phyloP scores from a whole-genome alignment of 1,140 invertebrate genomes.

The Paraescarpia echinospica region DNA sequence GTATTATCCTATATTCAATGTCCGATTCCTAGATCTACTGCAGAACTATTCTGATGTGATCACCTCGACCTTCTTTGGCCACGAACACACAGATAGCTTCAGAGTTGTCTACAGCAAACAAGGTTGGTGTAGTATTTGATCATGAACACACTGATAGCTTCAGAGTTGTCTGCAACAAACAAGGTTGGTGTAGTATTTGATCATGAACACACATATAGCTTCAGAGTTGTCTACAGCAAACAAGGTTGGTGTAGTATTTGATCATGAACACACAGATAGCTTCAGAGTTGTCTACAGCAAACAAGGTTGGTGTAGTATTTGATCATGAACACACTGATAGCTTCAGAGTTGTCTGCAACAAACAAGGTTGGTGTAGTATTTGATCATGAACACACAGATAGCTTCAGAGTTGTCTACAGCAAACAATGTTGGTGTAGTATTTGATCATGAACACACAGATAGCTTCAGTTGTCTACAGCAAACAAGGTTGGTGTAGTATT shows the following conservation, averaged over 20 bases:
- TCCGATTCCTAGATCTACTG: constrained; percentile 70
- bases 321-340: neutral
- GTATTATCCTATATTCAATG: constrained; percentile 48
- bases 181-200: constrained; percentile 35
- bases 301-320: constrained; percentile 35
- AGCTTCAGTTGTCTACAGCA: no score
- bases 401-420: no score
- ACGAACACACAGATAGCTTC: constrained; percentile 51
- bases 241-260: constrained; percentile 35
- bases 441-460: no score
- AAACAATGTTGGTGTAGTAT: no score
- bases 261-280: neutral
- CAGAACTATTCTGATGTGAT: constrained; percentile 52
- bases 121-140: constrained; percentile 33
- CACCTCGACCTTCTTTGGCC: constrained; percentile 44
- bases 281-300: constrained; percentile 39
- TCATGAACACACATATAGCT: neutral
- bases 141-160: constrained; percentile 17
- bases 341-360: constrained; percentile 40
- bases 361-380: constrained; percentile 35
- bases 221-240: constrained; percentile 39
- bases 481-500: no score
- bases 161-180: constrained; percentile 37
- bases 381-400: neutral
- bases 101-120: constrained; percentile 38